Base-by-base conservation (phyloP, 2,888 invertebrate genomes). In the Ochropleura leucogaster region DNA sequence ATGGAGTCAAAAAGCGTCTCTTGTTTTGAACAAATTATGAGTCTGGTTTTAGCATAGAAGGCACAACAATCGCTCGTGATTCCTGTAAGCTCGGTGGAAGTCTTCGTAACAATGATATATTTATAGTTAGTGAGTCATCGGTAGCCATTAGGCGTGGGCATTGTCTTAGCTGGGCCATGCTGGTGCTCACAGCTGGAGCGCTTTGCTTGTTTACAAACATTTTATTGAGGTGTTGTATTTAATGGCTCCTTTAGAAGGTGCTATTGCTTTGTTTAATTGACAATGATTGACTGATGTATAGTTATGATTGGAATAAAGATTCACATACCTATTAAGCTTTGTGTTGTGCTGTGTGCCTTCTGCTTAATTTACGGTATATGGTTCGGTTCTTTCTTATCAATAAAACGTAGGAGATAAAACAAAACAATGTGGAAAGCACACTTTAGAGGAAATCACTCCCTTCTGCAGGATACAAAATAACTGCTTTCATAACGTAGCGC, bases 21-120 rank as follows among this genome's bases (percentile, higher is more conserved):
- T 95, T 96, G 95, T 96, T 95, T 95, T 95, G 92, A 89, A 95
- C 95, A 93, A 96, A 96, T 96, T 95, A 96, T 96, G 94, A 96
- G 92, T 96, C 94, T 96, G 96, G 96, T 96, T 96, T 77, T 95
- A 90, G 92, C 92, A 95, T 94, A 96, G 93, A 95, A 89, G 91
- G 81, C 82, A 83, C 81, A 88, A 96, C 95, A 96, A 96, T 94
- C 79, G 91, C 88, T 94, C 92, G 93, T 95, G 93, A 96, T 96
- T 95, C 96, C 90, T 93, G 94, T 94, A 92, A 96, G 94, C 90
- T 90, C 89, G 88, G 89, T 92, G 69, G 78, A 89, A 89, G 89
- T 89, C 87, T 87, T 87, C 88, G 83, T 86, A 89, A 94, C 94
- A 95, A 94, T 95, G 95, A 96, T 95, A 94, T 95, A 96, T 96